These are phyloP conservation scores for Spilogale gracilis DNA, from an alignment of 2,113 vertebrate species.

Conservation along the genomic window DNA sequence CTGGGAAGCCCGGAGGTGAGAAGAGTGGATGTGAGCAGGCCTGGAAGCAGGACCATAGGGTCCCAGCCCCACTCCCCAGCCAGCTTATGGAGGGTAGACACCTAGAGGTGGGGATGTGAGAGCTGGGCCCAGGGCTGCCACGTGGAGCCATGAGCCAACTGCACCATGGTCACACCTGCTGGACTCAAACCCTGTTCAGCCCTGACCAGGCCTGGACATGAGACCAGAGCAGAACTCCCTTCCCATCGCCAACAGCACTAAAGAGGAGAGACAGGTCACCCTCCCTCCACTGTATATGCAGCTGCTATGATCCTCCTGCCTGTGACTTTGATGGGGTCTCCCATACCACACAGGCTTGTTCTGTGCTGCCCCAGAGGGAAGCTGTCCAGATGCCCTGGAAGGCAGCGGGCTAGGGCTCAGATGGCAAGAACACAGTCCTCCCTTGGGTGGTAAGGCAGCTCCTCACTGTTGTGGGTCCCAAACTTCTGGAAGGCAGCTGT, in stretches of 20 bases:
- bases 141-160: background rate
- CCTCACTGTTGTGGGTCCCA: background rate
- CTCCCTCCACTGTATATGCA: background rate
- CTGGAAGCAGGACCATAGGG: background rate
- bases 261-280: background rate
- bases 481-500: background rate
- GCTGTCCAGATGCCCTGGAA: background rate
- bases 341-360: background rate
- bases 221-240: background rate
- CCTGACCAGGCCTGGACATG: accelerated
- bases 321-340: background rate
- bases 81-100: background rate
- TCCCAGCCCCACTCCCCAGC: background rate
- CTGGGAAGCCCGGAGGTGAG: constrained; percentile 85
- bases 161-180: accelerated
- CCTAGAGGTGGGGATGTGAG: background rate
- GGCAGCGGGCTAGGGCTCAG: background rate
- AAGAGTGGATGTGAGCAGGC: background rate
- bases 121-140: background rate
- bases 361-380: background rate
- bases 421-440: accelerated
- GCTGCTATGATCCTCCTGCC: background rate
- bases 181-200: background rate
- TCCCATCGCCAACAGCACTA: accelerated
- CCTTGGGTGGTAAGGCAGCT: background rate